Evolutionary conservation across 1,140 invertebrate species (phyloP), one percentile per base, ranked within the genome.

Genomic region (Brachionus calyciflorus): DNA sequence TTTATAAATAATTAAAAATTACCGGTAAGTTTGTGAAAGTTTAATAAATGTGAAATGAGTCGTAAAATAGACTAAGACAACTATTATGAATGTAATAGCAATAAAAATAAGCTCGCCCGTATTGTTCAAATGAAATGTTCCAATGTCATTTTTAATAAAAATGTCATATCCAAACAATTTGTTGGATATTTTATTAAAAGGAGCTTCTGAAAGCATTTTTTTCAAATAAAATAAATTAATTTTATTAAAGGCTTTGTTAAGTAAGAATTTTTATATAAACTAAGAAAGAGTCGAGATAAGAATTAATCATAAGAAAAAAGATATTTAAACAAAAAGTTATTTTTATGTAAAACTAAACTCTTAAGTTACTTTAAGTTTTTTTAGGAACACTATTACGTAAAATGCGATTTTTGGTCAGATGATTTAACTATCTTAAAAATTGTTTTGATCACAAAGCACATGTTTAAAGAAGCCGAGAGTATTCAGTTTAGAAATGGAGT

Each of bases 121-220:
- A 12, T 60, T 37, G 30, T 28, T 60, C 17, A 60, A 60, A 60
- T 60, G 30, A 28, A 60, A 37, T 1, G 28, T 33, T 14, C 55
- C 55, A n/a, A 37, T 37, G 10, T 60, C 55, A 60, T 60, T 60
- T 60, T 60, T 40, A 17, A 60, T 33, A 60, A 60, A 60, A 60
- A 60, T 60, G 14, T 60, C 30, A 7, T 37, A 19, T 12, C 17
- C 33, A 21, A 60, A 12, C 1, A 37, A 2, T 17, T 12, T 60
- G 4, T 60, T 60, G 4, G 55, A 60, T 17, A 60, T 26, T 17
- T 33, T 37, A 60, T 60, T 60, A 10, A 60, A 33, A 1, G 33
- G 55, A n/a, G 33, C 55, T 37, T 60, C 28, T 12, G 55, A 60
- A n/a, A 60, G 30, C 55, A 60, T 60, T 60, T 60, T 60, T 28